phyloP scores from a whole-genome alignment of 2,888 invertebrate species.

The Spodoptera littoralis region DNA sequence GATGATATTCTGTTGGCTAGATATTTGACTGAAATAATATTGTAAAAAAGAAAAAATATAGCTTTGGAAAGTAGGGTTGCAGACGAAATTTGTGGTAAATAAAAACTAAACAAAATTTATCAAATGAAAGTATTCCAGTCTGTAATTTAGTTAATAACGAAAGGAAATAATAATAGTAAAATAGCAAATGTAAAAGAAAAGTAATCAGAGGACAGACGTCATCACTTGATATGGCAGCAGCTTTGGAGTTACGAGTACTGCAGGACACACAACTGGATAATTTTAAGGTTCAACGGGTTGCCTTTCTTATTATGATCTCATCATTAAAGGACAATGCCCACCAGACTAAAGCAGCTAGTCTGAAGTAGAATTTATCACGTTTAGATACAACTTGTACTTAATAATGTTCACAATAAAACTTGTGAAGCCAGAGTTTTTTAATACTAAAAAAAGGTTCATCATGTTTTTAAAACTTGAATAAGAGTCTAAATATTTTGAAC shows the following conservation, averaged over 20 bases:
- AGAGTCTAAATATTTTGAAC: no score
- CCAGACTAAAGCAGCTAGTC: conserved; percentile 5
- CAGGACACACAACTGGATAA: conserved; percentile 82
- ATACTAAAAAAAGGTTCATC: no score
- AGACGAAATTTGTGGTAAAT: no score
- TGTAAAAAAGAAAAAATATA: not conserved
- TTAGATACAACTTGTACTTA: not conserved
- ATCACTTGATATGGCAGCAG: conserved; percentile 74
- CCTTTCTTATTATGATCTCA: conserved; percentile 84
- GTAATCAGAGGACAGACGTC: conserved; percentile 62
- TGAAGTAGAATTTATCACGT: not conserved
- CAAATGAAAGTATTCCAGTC: no score
- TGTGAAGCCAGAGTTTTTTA: no score
- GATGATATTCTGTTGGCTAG: conserved; percentile 57
- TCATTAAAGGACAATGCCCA: conserved; percentile 51
- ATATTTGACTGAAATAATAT: not conserved
- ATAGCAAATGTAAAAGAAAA: not conserved
- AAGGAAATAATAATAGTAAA: not conserved
- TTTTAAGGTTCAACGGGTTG: conserved; percentile 79
- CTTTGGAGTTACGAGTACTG: conserved; percentile 88
- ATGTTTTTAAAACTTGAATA: no score
- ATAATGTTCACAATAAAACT: no score
- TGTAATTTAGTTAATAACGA: not conserved
- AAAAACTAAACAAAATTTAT: no score
- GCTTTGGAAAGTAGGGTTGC: not conserved